Percentiles rank a stretch among this genome's conserved stretches.
These are phyloP conservation scores for Hirtodrosophila alboralis DNA, from an alignment of 2,888 invertebrate genomes.

Conservation along the genomic window DNA sequence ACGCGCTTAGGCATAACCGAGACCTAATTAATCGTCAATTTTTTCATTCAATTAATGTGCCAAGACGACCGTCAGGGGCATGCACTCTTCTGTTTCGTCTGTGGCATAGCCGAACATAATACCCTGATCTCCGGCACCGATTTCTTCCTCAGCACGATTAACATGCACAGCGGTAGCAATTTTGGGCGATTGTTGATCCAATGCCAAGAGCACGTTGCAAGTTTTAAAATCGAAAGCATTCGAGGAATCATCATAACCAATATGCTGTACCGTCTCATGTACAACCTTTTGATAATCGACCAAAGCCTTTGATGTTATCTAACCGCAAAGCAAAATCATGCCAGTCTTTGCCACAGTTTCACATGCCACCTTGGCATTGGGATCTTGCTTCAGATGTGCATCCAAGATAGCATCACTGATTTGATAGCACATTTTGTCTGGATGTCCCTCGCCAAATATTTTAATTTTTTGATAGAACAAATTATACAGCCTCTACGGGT, in stretches of 20 bases:
- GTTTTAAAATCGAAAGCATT: slow-evolving; percentile 99
- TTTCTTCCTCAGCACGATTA: slow-evolving; percentile 96
- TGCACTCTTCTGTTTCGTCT: slow-evolving; percentile 98
- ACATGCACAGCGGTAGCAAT: slow-evolving; percentile 99
- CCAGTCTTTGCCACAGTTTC: slow-evolving; percentile 99
- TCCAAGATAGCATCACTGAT: slow-evolving; percentile 98
- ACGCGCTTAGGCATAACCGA: slow-evolving; percentile 97
- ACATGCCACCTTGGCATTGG: slow-evolving; percentile 98
- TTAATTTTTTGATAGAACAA: slow-evolving; percentile 15
- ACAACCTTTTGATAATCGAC: slow-evolving; percentile 99
- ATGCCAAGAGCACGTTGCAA: slow-evolving; percentile 98
- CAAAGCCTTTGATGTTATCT: slow-evolving; percentile 98
- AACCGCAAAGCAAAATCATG: slow-evolving; percentile 98
- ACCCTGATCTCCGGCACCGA: slow-evolving; percentile 99
- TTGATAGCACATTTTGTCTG: slow-evolving; percentile 99
- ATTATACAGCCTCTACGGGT: slow-evolving; percentile 16
- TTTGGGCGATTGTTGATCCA: slow-evolving; percentile 98
- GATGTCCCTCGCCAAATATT: no score
- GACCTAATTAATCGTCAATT: slow-evolving; percentile 95
- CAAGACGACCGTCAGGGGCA: slow-evolving; percentile 96
- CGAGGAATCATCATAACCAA: slow-evolving; percentile 98
- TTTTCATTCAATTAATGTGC: slow-evolving; percentile 96
- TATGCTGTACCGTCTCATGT: slow-evolving; percentile 97
- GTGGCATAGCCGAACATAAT: slow-evolving; percentile 99
- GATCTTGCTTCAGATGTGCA: slow-evolving; percentile 96